phyloP scores from a whole-genome alignment of 2,888 invertebrate species.

The Aporophyla lueneburgensis region DNA sequence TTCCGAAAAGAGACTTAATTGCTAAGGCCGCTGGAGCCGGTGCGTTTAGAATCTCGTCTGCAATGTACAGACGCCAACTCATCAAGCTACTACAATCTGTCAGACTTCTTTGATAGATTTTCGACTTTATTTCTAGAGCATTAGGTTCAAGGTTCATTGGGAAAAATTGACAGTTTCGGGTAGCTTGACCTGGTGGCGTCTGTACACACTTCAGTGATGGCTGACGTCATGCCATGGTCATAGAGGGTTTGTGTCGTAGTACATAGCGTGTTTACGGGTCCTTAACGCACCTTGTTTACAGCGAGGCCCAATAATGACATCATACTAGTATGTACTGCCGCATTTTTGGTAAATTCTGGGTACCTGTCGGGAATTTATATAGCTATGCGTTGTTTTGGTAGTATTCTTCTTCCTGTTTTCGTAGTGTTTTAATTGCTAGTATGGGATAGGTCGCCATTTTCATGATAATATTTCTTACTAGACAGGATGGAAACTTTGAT shows the following conservation, averaged over 20 bases:
- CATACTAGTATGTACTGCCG: slow-evolving; percentile 32
- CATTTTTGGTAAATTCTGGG: slow-evolving; percentile 29
- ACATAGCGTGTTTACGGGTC: slow-evolving; percentile 53
- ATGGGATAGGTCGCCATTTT: not conserved
- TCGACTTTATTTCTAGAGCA: too few relatives aligned
- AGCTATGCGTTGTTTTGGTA: slow-evolving; percentile 25
- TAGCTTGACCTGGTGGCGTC: too few relatives aligned
- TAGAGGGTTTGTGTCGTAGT: slow-evolving; percentile 43
- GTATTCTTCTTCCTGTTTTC: slow-evolving; percentile 33
- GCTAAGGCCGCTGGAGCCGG: too few relatives aligned
- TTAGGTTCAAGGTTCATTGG: too few relatives aligned
- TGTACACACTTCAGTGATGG: slow-evolving; percentile 16
- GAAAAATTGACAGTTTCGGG: too few relatives aligned
- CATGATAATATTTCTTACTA: not conserved
- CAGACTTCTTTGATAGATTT: too few relatives aligned
- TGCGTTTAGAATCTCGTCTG: not conserved
- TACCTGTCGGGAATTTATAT: slow-evolving; percentile 29
- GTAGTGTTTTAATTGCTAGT: not conserved
- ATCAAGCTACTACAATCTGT: too few relatives aligned
- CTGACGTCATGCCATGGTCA: slow-evolving; percentile 39
- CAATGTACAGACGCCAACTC: too few relatives aligned
- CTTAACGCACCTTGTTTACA: slow-evolving; percentile 55
- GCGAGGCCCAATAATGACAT: slow-evolving; percentile 44
- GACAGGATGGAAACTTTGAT: not conserved
- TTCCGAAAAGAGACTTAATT: not conserved